Evolutionary conservation across 2,113 vertebrate genomes (phyloP).

Genomic region (Natator depressus): DNA sequence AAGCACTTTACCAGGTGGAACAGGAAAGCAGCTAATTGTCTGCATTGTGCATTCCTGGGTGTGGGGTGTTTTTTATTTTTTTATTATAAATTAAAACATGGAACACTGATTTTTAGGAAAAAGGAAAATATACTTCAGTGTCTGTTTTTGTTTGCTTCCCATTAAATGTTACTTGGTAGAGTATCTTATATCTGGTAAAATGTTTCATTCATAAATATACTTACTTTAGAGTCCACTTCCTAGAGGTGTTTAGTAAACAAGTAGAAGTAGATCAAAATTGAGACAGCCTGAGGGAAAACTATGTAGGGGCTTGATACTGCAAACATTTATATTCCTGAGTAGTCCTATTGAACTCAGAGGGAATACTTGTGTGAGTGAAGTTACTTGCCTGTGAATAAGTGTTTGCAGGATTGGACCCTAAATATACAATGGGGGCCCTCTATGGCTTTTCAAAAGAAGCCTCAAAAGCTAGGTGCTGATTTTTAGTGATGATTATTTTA

Average conservation of each 20-base stretch:
- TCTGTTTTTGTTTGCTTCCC: slow-evolving; percentile 20
- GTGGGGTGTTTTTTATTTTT: slow-evolving; percentile 6
- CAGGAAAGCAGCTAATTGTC: slow-evolving; percentile 54
- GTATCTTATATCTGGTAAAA: background rate
- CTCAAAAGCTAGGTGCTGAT: background rate
- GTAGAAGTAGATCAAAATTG: slow-evolving; percentile 24
- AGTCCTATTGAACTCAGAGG: background rate
- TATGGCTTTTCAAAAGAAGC: slow-evolving; percentile 31
- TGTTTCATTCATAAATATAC: slow-evolving; percentile 14
- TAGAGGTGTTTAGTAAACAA: background rate
- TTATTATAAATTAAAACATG: slow-evolving; percentile 35
- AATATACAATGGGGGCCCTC: background rate
- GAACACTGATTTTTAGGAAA: slow-evolving; percentile 57
- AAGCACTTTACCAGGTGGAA: slow-evolving; percentile 50
- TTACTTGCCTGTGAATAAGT: slow-evolving; percentile 31
- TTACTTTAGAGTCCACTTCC: background rate
- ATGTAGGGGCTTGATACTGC: slow-evolving; percentile 15
- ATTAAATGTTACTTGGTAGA: slow-evolving; percentile 11
- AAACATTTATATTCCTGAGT: background rate
- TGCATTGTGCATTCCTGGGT: slow-evolving; percentile 67
- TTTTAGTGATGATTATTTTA: background rate
- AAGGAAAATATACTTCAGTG: slow-evolving; percentile 44
- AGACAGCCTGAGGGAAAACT: background rate
- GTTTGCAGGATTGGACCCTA: background rate
- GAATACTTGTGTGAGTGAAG: background rate